These are phyloP conservation scores for Botia almorhae DNA, from an alignment of 2,797 vertebrate species.

Conservation along the genomic window DNA sequence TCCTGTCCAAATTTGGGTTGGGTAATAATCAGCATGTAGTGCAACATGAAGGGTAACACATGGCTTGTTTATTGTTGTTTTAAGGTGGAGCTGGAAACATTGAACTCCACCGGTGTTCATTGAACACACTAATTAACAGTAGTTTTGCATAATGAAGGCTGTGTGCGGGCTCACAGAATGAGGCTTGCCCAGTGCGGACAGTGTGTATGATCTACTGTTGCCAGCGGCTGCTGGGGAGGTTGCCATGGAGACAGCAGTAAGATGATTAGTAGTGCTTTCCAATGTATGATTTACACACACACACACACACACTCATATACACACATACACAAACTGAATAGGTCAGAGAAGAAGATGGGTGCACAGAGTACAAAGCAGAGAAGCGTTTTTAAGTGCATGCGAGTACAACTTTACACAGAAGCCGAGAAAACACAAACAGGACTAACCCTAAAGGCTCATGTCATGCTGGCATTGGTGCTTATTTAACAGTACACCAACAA, in stretches of 20 bases:
- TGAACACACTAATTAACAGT: neutral
- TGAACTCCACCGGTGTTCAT: constrained; percentile 61
- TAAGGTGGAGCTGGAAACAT: neutral
- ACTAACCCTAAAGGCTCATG: constrained; percentile 29
- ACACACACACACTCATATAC: constrained; percentile 60
- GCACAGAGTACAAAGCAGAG: constrained; percentile 4
- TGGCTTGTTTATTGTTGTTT: neutral
- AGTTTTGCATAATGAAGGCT: constrained; percentile 6
- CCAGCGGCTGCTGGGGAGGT: constrained; percentile 91
- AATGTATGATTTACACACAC: constrained; percentile 67
- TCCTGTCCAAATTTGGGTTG: too few relatives aligned
- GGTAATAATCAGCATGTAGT: neutral
- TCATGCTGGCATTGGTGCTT: constrained; percentile 13
- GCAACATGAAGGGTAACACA: neutral
- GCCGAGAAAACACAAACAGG: constrained; percentile 17
- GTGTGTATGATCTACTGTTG: constrained; percentile 90
- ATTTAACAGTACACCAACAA: constrained; percentile 2
- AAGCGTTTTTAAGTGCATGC: constrained; percentile 10
- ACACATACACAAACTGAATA: constrained; percentile 51
- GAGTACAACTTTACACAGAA: neutral
- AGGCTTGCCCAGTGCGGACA: constrained; percentile 85
- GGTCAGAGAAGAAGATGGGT: constrained; percentile 42
- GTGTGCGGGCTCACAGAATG: constrained; percentile 66
- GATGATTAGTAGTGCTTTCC: constrained; percentile 88
- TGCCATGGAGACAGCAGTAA: constrained; percentile 89